Evolutionary conservation across 1,140 invertebrate genomes (phyloP).

Genomic region (Ostrea edulis): DNA sequence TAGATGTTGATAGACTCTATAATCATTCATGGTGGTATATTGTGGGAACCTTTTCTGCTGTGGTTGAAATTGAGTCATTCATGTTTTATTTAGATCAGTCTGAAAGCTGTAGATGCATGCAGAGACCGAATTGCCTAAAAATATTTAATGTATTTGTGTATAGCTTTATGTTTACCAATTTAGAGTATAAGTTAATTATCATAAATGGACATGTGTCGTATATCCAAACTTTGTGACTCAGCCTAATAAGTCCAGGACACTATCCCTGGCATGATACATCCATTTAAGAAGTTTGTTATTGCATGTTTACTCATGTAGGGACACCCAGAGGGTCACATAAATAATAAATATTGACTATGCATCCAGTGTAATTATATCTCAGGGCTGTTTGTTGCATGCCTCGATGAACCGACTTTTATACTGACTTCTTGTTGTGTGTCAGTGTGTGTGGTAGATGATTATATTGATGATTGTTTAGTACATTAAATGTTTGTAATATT

Average conservation of each 20-base stretch:
- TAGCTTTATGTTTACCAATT: background rate
- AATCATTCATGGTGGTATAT: slow-evolving; percentile 6
- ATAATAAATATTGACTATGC: slow-evolving; percentile 32
- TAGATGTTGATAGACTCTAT: slow-evolving; percentile 15
- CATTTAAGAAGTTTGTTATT: background rate
- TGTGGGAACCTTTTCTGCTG: background rate
- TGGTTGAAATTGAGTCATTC: background rate
- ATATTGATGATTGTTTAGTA: background rate
- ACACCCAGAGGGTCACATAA: slow-evolving; percentile 24
- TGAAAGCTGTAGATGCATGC: background rate
- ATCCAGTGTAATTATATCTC: slow-evolving; percentile 13
- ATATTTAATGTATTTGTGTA: background rate
- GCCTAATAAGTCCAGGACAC: background rate
- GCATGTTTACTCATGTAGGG: background rate
- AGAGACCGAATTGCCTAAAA: too few species aligned
- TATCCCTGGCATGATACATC: background rate
- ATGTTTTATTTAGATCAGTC: background rate
- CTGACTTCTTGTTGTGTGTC: background rate
- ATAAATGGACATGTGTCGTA: too few species aligned
- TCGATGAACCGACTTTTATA: background rate
- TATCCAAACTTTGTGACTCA: background rate
- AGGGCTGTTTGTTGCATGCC: slow-evolving; percentile 6
- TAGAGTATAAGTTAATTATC: too few species aligned
- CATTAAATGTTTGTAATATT: background rate
- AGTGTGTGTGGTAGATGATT: background rate